Percentiles rank a stretch among this genome's conserved stretches.
Conservation (phyloP, 2,888 invertebrate species). For the Nephrotoma appendiculata region DNA sequence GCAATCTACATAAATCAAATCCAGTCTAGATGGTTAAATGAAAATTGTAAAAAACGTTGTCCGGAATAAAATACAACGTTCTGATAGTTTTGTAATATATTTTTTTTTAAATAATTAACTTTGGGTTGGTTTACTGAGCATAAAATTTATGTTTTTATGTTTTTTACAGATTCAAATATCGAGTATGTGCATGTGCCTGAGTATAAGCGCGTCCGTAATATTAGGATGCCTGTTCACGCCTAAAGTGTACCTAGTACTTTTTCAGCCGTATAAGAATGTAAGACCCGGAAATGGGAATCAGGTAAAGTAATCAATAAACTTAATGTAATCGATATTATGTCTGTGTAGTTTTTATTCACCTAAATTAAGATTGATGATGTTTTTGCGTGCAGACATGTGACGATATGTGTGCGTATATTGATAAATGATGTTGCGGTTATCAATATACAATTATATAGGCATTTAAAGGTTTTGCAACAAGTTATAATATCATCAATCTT, state of each 20-base stretch:
- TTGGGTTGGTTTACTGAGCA: not conserved
- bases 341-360: not conserved
- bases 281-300: conserved; percentile 31
- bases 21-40: not conserved
- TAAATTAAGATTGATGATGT: not conserved
- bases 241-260: conserved; percentile 61
- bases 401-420: not conserved
- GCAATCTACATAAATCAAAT: not conserved
- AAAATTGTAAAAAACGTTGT: not conserved
- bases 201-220: conserved; percentile 59
- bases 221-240: conserved; percentile 60
- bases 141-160: not conserved
- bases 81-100: not conserved
- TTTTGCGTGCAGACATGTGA: not conserved
- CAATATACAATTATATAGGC: not conserved
- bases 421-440: not conserved
- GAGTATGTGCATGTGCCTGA: conserved; percentile 62
- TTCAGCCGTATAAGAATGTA: conserved; percentile 67
- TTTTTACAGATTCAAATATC: conserved; percentile 54
- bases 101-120: not conserved
- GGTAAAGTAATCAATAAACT: conserved; percentile 1
- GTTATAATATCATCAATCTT: not conserved
- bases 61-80: not conserved
- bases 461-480: not conserved
- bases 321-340: not conserved